Evolutionary conservation across 2,888 invertebrate species (phyloP), one percentile per base, ranked within the genome.

Genomic region (Stenotaenia linearis): DNA sequence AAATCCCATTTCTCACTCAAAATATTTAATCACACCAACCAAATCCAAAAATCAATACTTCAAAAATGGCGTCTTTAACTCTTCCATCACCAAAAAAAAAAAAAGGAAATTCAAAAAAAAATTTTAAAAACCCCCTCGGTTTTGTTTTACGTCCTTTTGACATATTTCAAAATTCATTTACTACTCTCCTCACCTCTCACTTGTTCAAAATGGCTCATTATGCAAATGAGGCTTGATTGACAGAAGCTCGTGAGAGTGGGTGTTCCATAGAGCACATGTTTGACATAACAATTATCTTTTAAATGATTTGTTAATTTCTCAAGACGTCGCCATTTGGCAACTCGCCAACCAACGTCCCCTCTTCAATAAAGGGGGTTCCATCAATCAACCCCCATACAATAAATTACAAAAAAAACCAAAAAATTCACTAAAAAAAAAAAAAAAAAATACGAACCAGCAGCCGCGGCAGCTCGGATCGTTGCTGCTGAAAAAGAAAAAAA

Each of bases 231-330:
- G 15, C 40, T 40, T 40, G 40, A 40, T 40, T 40, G 40, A 40
- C 40, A 40, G 40, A 40, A 12, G 40, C 40, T 40, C 40, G 40
- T 40, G 40, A 23, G 69, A 23, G 69, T 28, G 69, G 28, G 69
- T 69, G 69, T 28, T 69, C 23, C 69, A 12, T 69, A 69, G 21
- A 69, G 75, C 75, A 75, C 32, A 32, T 25, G 21, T 75, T 75
- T 75, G 75, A 75, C 75, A 75, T 75, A 32, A 75, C 25, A 75
- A 75, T 75, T 75, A 75, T 25, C 32, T 75, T 32, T 32, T 75
- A 75, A 75, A 75, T 75, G 75, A 75, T 75, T 75, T 75, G 75
- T 75, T 75, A 75, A 75, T 75, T 75, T 75, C 75, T 75, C 75
- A 32, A 75, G 23, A 25, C 69, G 69, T 23, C 23, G 69, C 21